Evolutionary conservation across 2,888 invertebrate genomes (phyloP), one percentile per base, ranked within the genome.

Genomic region (Nyleta sp.): DNA sequence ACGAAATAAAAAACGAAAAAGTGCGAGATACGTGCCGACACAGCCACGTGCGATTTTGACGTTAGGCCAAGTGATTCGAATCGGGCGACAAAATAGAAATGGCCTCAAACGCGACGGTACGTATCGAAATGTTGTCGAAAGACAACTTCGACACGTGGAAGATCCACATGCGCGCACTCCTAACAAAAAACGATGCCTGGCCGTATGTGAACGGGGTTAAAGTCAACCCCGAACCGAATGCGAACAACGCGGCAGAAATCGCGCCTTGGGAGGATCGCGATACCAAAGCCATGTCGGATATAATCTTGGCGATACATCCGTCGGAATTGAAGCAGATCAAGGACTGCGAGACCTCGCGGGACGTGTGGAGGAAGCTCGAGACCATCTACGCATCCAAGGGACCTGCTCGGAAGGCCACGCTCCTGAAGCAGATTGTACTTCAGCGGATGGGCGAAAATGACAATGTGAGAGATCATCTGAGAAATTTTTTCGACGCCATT

Each of bases 151-250:
- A 40, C 40, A 76, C 80, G 8, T 76, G 72, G 76, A 73, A 76
- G 38, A 76, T 76, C 15, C 72, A 79, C 22, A 79, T 79, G 79
- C 48, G 72, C 17, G 79, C 75, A 15, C 65, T 79, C 42, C 38
- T 76, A 24, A 80, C 42, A 24, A 80, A 80, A 42, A 80, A 81
- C 62, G 78, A 76, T 31, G 11, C 46, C n/a, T 80, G 79, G 79
- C 60, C 33, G 10, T 80, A 77, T 28, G 77, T 74, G 10, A 57
- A 65, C n/a, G 68, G 68, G 28, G 35, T 5, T 0, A 65, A 18
- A 74, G 44, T 33, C 2, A 33, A 33, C 2, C 33, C 33, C 10
- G 33, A 33, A 11, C 33, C 33, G 33, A 8, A 8, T 8, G 33
- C 8, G n/a, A 11, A 7, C 8, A 33, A 33, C 8, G 33, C 7